These are phyloP conservation scores for Cybosia mesomella DNA, from an alignment of 2,888 invertebrate genomes.

Conservation along the genomic window DNA sequence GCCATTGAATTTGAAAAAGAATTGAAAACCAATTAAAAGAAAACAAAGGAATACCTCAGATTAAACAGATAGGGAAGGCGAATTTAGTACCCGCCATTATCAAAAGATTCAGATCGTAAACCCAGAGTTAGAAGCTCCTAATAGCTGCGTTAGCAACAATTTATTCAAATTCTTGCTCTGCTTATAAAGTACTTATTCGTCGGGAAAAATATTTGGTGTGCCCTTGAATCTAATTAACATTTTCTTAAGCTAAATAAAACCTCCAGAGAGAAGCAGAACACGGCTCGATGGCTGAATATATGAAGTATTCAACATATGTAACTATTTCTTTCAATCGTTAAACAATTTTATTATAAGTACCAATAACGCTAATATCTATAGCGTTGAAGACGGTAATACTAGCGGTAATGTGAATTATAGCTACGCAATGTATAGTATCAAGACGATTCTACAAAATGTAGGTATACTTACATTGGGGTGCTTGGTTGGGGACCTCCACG, in stretches of 20 bases:
- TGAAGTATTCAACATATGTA: conserved; percentile 29
- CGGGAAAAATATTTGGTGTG: conserved; percentile 58
- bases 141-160: conserved; percentile 70
- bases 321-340: conserved; percentile 23
- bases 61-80: conserved; percentile 67
- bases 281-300: neutral
- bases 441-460: no score
- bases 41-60: conserved; percentile 58
- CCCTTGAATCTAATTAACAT: conserved; percentile 55
- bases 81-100: conserved; percentile 72
- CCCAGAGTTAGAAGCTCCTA: conserved; percentile 69
- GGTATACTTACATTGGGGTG: no score
- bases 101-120: conserved; percentile 72
- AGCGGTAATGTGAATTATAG: neutral
- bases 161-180: conserved; percentile 68
- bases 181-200: conserved; percentile 56
- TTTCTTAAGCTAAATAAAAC: conserved; percentile 27
- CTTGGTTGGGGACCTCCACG: no score
- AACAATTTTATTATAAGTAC: neutral
- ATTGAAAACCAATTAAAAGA: conserved; percentile 58
- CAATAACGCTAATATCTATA: neutral
- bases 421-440: neutral
- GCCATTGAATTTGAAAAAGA: conserved; percentile 22
- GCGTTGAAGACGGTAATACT: no score
- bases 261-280: neutral